Base-by-base conservation (phyloP, 2,113 vertebrate genomes). In the Anolis carolinensis region DNA sequence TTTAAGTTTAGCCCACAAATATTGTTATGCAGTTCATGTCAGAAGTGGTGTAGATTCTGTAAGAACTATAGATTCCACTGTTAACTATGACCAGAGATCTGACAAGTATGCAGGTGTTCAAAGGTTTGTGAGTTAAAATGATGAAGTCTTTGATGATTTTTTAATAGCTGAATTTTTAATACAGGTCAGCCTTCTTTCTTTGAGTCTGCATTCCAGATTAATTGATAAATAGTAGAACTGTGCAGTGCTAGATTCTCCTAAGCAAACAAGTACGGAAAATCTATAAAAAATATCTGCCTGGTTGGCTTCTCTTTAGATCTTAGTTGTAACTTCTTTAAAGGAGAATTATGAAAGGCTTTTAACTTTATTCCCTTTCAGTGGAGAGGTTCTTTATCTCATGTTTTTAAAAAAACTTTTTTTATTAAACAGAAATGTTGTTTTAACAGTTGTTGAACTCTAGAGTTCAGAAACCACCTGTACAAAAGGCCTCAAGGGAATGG, bases 121-220 rank as follows among this genome's bases (percentile, higher is more conserved):
- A 97, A 97, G 96, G 95, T 96, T 95, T 87, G 89, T 32, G 71
- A 95, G 94, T 96, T 96, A 96, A 97, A 96, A 96, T 97, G 94
- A 92, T 93, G 93, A 87, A 94, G 91, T 81, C 95, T 97, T 97
- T 97, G 96, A 97, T 97, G 96, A 97, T 96, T 97, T 96, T 97
- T 97, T 97, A 95, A 97, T 97, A 93, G 92, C 93, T 94, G 95
- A 95, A 96, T 97, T 97, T 97, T 96, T 96, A 96, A 97, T 96
- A 95, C 93, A 91, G 95, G 94, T 94, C 90, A 93, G 94, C 95
- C 94, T 95, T 94, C 94, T 94, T 95, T 93, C 95, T 97, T 96
- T 96, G 95, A 96, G 96, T 92, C 93, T 95, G 89, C 90, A 94
- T 94, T 95, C 93, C 94, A 93, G 95, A 96, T 96, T 96, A 97